Evolutionary conservation across 2,888 invertebrate species (phyloP), one percentile per base, ranked within the genome.

Genomic region (Epistrophella euchroma): DNA sequence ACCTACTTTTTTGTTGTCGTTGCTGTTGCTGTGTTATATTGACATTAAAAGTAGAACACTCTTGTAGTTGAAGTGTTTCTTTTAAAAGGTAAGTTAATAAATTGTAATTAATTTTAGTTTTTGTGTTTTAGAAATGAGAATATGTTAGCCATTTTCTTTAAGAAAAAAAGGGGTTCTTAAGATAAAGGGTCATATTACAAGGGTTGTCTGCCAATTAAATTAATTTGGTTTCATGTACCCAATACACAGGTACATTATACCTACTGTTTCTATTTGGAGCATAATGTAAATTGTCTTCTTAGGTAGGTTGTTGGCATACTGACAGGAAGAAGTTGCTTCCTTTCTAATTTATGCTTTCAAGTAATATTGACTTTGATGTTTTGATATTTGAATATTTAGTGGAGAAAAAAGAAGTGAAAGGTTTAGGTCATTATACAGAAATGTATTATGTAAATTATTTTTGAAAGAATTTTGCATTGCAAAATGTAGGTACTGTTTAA

Each of bases 61-160:
- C 56, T 47, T 82, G 52, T 28, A 72, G 56, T 73, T 68, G 40
- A 62, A 43, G 76, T 62, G 47, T 60, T 85, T 85, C 73, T 45
- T 72, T 37, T 52, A 40, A n/a, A 47, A 52, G 85, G 85, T 85
- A 85, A 85, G 85, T 40, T 72, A 45, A 72, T n/a, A 58, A 73
- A 76, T 74, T 58, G 56, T 11, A 71, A 72, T 82, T 72, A 82
- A 52, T 50, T 52, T 43, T n/a, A n/a, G n/a, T 19, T 47, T 47
- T 45, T 25, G 4, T 37, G 9, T 62, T 45, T 45, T 40, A 15
- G 13, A 5, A 28, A 6, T 45, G 15, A 1, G 11, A 25, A 43
- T 28, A 19, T 17, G 13, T 17, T 50, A 22, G 2, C 5, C 2
- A 22, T 50, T 50, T 22, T 50, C 19, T 50, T 50, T 11, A 2